Evolutionary conservation across 2,113 vertebrate species (phyloP).

Genomic region (Elaphurus davidianus): DNA sequence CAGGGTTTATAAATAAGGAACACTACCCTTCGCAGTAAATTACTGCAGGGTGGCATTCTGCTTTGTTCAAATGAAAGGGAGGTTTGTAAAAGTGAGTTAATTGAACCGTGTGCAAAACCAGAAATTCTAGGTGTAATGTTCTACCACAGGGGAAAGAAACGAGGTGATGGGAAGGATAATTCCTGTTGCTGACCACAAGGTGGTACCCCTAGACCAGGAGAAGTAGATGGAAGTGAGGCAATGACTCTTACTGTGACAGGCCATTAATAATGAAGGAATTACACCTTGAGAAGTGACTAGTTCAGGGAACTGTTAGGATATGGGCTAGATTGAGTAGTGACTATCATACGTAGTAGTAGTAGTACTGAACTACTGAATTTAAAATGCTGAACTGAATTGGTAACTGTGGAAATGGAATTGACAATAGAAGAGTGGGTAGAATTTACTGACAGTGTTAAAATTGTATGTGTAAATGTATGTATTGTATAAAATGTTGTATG

Average conservation of each 20-base stretch:
- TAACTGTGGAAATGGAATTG: background rate
- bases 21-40: background rate
- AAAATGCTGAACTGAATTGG: background rate
- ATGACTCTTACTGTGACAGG: background rate
- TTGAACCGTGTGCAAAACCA: background rate
- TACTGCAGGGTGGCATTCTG: background rate
- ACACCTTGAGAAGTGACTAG: background rate
- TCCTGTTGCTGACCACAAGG: constrained; percentile 47
- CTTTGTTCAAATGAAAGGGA: constrained; percentile 1
- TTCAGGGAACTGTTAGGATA: background rate
- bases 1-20: background rate
- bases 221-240: background rate
- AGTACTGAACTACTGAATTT: background rate
- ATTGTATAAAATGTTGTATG: background rate
- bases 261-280: background rate
- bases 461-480: background rate
- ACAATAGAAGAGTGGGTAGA: background rate
- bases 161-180: background rate
- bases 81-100: background rate
- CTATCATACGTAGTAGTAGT: background rate
- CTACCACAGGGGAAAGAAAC: background rate
- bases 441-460: background rate
- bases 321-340: background rate
- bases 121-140: background rate
- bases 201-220: constrained; percentile 6